These are phyloP conservation scores for Calonectris borealis DNA, from an alignment of 2,113 vertebrate species.

Conservation along the genomic window DNA sequence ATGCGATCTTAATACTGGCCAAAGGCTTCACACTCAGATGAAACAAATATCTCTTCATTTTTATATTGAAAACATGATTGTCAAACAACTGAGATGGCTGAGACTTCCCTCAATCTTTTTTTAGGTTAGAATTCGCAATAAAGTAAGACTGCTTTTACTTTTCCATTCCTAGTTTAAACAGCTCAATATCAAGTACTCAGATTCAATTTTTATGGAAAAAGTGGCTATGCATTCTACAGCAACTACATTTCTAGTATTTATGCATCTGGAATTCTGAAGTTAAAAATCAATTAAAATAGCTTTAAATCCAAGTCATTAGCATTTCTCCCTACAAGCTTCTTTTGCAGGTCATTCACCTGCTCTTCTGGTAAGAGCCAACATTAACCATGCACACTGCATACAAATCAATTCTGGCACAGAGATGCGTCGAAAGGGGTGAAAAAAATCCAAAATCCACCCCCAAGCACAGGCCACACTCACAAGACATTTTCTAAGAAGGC, in stretches of 20 bases:
- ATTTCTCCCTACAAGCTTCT: background rate
- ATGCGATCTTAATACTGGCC: background rate
- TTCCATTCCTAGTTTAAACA: background rate
- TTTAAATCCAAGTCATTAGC: background rate
- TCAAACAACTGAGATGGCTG: background rate
- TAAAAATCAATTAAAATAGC: background rate
- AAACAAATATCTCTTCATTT: background rate
- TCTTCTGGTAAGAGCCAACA: background rate
- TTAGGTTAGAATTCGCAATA: background rate
- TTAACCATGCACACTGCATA: background rate
- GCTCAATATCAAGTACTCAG: background rate
- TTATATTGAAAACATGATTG: background rate
- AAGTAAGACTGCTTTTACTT: background rate
- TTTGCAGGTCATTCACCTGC: background rate
- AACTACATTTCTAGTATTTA: background rate
- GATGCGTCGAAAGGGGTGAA: background rate
- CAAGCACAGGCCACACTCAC: background rate
- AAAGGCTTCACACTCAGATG: background rate
- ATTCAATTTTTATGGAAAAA: background rate
- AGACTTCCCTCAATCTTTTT: background rate
- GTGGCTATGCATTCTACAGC: background rate
- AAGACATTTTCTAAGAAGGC: background rate
- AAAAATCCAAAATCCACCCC: background rate
- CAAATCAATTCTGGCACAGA: background rate
- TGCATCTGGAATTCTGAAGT: background rate